phyloP scores from a whole-genome alignment of 1,140 invertebrate genomes.

The Palaemon carinicauda region DNA sequence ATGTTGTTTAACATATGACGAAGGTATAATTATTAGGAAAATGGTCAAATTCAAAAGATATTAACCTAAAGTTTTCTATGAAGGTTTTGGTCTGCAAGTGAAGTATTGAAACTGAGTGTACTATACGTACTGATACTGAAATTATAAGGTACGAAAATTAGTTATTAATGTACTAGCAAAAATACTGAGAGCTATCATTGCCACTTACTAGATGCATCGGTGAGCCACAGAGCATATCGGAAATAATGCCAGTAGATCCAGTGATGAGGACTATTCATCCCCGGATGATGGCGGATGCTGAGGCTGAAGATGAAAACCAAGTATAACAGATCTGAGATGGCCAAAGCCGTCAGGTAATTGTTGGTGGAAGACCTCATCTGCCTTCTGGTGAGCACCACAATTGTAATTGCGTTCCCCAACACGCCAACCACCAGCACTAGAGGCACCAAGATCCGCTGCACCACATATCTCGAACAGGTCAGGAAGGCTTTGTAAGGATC shows the following conservation, averaged over 20 bases:
- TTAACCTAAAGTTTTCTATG: no score
- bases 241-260: conserved; percentile 69
- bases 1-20: no score
- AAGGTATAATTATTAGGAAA: no score
- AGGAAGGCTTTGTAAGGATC: conserved; percentile 19
- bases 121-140: no score
- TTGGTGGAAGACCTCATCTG: conserved; percentile 81
- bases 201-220: conserved; percentile 72
- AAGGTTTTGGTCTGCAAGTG: no score
- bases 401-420: conserved; percentile 76
- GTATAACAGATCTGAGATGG: conserved; percentile 77
- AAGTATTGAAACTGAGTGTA: no score
- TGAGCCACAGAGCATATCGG: conserved; percentile 70
- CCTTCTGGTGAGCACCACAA: conserved; percentile 77
- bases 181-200: background rate
- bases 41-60: no score
- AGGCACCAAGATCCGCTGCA: conserved; percentile 75
- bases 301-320: conserved; percentile 74
- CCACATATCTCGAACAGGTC: conserved; percentile 69
- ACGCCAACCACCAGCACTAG: conserved; percentile 74
- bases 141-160: no score
- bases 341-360: conserved; percentile 76
- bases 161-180: no score
- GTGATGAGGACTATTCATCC: conserved; percentile 66
- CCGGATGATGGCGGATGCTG: conserved; percentile 72